Conservation (phyloP, 2,797 vertebrate species). For the Ptychobarbus kaznakovi region DNA sequence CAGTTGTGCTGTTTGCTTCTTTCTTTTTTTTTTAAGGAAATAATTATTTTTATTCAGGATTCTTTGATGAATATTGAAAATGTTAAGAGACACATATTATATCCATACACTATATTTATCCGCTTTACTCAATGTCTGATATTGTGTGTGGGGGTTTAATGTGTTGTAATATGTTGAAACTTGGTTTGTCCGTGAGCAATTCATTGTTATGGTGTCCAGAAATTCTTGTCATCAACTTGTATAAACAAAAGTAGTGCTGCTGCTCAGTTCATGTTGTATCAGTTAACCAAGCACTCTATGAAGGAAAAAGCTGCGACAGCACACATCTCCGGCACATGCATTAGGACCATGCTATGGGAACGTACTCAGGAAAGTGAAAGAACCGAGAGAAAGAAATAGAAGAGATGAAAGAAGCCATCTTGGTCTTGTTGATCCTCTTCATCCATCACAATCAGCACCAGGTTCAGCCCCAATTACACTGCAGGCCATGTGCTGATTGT, state of each 20-base stretch:
- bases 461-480: constrained; percentile 77
- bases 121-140: background rate
- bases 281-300: background rate
- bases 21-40: background rate
- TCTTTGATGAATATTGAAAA: background rate
- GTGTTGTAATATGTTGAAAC: background rate
- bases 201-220: background rate
- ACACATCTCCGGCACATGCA: constrained; percentile 35
- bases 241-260: constrained; percentile 36
- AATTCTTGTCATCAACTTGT: constrained; percentile 12
- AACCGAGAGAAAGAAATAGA: constrained; percentile 11
- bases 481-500: constrained; percentile 78
- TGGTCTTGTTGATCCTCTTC: constrained; percentile 59
- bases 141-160: background rate
- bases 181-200: background rate
- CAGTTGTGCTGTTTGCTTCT: background rate
- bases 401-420: constrained; percentile 73
- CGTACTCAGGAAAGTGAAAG: background rate
- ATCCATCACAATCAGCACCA: constrained; percentile 82
- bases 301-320: constrained; percentile 34
- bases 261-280: background rate
- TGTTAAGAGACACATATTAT: background rate
- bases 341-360: constrained; percentile 27
- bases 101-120: background rate
- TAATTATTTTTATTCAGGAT: background rate